These are phyloP conservation scores for Geotrypetes seraphini DNA, from an alignment of 2,797 vertebrate species.

Conservation along the genomic window DNA sequence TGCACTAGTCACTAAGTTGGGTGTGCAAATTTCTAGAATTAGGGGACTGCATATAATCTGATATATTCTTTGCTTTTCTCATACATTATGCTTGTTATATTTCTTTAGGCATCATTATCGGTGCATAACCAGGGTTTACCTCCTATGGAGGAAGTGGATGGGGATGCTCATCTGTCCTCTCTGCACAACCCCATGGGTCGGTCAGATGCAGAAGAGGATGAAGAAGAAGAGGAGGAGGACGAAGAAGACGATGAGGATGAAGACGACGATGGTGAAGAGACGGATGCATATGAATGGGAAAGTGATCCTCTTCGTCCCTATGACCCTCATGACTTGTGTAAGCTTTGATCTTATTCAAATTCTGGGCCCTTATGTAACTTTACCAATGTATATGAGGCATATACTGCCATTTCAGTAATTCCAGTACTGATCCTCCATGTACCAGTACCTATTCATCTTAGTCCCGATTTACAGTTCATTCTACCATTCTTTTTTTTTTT, in stretches of 20 bases:
- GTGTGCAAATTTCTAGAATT: too few species aligned
- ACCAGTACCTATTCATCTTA: too few species aligned
- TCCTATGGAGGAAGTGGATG: slow-evolving; percentile 65
- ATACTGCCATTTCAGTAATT: too few species aligned
- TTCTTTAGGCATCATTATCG: slow-evolving; percentile 66
- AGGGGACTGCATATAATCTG: too few species aligned
- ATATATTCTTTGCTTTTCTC: too few species aligned
- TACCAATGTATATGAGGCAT: too few species aligned
- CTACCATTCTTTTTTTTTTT: too few species aligned
- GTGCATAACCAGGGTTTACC: slow-evolving; percentile 68
- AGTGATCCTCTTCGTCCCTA: slow-evolving; percentile 74
- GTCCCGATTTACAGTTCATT: too few species aligned
- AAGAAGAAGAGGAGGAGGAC: slow-evolving; percentile 70
- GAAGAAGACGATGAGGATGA: slow-evolving; percentile 51
- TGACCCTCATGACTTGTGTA: slow-evolving; percentile 86
- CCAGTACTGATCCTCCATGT: too few species aligned
- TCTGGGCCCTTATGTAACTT: too few species aligned
- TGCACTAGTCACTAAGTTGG: too few species aligned
- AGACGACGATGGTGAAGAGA: slow-evolving; percentile 69
- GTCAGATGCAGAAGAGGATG: slow-evolving; percentile 74
- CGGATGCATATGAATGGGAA: slow-evolving; percentile 91
- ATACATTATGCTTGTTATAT: neutral
- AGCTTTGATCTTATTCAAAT: too few species aligned
- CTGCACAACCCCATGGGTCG: slow-evolving; percentile 63
- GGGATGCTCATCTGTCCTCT: slow-evolving; percentile 60